These are phyloP conservation scores for Scartelaos histophorus DNA, from an alignment of 2,113 vertebrate species.

Conservation along the genomic window DNA sequence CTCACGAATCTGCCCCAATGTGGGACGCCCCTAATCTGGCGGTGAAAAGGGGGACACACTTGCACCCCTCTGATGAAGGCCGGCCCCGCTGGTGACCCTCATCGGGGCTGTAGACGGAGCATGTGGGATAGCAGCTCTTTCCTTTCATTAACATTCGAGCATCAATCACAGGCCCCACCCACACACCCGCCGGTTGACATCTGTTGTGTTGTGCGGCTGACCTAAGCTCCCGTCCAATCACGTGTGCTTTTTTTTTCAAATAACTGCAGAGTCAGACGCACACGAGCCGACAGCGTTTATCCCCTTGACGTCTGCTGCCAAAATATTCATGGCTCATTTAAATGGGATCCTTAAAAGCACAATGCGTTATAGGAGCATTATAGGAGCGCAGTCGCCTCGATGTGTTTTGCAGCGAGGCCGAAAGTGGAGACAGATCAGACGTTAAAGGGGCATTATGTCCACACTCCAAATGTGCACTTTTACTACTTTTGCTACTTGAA, in stretches of 20 bases:
- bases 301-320: constrained; percentile 8
- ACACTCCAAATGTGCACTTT: not conserved
- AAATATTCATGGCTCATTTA: constrained; percentile 16
- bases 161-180: constrained; percentile 36
- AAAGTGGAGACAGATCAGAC: constrained; percentile 2
- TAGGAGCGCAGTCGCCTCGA: not conserved
- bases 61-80: constrained; percentile 53
- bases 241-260: constrained; percentile 56
- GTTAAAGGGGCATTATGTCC: constrained; percentile 12
- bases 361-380: too few relatives aligned
- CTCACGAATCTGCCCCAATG: constrained; percentile 53
- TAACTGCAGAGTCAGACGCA: constrained; percentile 25
- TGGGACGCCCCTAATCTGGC: constrained; percentile 63
- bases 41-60: constrained; percentile 50
- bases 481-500: not conserved
- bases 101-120: constrained; percentile 43
- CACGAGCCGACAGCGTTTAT: constrained; percentile 9
- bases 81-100: constrained; percentile 39
- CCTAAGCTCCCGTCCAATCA: constrained; percentile 38
- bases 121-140: constrained; percentile 28
- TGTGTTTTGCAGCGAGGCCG: not conserved
- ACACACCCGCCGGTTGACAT: constrained; percentile 47
- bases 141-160: constrained; percentile 60
- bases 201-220: constrained; percentile 48
- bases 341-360: not conserved